Conservation (phyloP, 2,113 vertebrate genomes). For the Epinephelus cyanopodus region DNA sequence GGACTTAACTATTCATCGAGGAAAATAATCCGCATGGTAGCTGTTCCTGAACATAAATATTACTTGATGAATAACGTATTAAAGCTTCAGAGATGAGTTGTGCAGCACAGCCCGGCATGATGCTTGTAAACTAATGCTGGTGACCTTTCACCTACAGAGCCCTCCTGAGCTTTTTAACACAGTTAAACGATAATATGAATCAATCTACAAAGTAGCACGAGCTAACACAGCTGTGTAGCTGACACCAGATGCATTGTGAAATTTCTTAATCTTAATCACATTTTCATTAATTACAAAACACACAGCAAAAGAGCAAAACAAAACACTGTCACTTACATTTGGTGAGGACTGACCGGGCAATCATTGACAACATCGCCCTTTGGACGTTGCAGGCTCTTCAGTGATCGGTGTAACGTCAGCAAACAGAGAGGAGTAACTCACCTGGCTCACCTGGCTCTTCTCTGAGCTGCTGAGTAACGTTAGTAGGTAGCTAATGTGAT, state of each 20-base stretch:
- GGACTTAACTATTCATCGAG: no score
- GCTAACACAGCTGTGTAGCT: fast-evolving
- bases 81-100: no score
- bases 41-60: no score
- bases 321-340: constrained; percentile 53
- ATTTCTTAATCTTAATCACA: neutral
- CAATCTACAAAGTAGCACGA: neutral
- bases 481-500: neutral
- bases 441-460: neutral
- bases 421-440: neutral
- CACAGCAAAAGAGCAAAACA: neutral
- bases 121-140: neutral
- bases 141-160: constrained; percentile 48
- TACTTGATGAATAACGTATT: no score
- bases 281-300: neutral
- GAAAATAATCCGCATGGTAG: no score
- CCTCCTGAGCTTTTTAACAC: neutral
- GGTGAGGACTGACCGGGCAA: constrained; percentile 40
- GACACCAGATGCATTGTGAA: neutral
- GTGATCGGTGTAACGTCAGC: neutral
- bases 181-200: neutral
- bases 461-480: neutral
- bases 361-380: constrained; percentile 53
- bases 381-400: neutral
- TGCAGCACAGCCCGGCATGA: no score